Evolutionary conservation across 2,113 vertebrate species (phyloP), one percentile per base, ranked within the genome.

Genomic region (Callionymus lyra): DNA sequence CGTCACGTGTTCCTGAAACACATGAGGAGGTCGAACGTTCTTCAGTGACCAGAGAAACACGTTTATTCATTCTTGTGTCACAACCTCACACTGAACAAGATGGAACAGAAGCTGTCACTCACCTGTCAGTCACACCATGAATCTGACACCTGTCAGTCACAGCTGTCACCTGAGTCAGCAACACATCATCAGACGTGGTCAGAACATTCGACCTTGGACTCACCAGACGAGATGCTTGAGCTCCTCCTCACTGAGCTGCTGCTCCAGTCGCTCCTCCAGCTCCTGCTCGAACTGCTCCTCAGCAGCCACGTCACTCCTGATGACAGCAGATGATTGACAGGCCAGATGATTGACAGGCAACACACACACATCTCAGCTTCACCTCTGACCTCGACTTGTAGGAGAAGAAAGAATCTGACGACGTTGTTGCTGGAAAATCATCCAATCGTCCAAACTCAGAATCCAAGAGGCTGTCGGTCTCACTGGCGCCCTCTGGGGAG

Each of bases 221-320:
- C 80, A 98, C 94, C 92, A 93, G 89, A 68, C 90, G 90, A 0
- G 84, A 64, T 95, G 91, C 41, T 96, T 93, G 50, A 89, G 86
- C 54, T 81, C 70, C 45, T 89, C 72, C 89, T 92, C 68, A 92
- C 83, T 87, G 60, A 97, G 84, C 56, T 97, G 89, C 0, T 85
- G 87, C 66, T 97, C 91, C 69, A 97, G 85, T 71, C 91, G 92
- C 62, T 68, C 85, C 33, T 94, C 92, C 14, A 93, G 87, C 52
- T 91, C 90, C 2, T 87, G 90, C 66, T 93, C 91, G 2, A 91
- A 97, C 54, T 82, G 79, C 12, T 85, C 87, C 46, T 90, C 87
- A 46, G 82, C 86, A 16, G 87, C 81, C 50, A 87, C 86, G 44
- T 80, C 56, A 44, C 80, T 84, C 63, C 89, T 91, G 10, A 11